These are phyloP conservation scores for Rhynchopsitta pachyrhyncha DNA, from an alignment of 2,113 vertebrate genomes.

Conservation along the genomic window DNA sequence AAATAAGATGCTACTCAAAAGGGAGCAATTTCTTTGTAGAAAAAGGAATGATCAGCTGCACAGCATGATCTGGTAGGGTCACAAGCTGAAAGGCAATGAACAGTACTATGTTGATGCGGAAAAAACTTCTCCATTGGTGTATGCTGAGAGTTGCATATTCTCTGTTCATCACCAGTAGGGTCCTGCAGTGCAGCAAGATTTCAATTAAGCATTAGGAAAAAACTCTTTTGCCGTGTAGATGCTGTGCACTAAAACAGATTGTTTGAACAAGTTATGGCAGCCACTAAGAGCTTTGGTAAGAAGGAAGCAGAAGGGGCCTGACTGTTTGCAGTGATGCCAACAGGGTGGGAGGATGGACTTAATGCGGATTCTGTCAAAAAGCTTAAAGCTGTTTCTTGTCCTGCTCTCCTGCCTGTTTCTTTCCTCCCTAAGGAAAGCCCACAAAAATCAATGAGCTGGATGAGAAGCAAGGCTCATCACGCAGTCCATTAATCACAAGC, in stretches of 20 bases:
- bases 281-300: not conserved
- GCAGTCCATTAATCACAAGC: not conserved
- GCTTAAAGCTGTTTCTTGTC: not conserved
- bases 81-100: not conserved
- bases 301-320: not conserved
- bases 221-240: not conserved
- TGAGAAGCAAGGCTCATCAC: not conserved
- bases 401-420: not conserved
- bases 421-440: not conserved
- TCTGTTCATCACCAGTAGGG: not conserved
- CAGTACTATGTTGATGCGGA: not conserved
- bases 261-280: not conserved
- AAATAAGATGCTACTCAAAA: not conserved
- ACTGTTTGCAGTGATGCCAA: fast-evolving
- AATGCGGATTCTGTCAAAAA: not conserved
- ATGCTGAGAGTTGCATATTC: not conserved
- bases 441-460: not conserved
- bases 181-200: not conserved
- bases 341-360: not conserved
- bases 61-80: not conserved
- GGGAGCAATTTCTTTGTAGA: not conserved
- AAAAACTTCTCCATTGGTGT: not conserved
- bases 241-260: not conserved
- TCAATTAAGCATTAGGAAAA: not conserved
- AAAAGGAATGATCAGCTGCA: not conserved